phyloP scores from a whole-genome alignment of 2,797 vertebrate genomes.

The Natrix natrix region DNA sequence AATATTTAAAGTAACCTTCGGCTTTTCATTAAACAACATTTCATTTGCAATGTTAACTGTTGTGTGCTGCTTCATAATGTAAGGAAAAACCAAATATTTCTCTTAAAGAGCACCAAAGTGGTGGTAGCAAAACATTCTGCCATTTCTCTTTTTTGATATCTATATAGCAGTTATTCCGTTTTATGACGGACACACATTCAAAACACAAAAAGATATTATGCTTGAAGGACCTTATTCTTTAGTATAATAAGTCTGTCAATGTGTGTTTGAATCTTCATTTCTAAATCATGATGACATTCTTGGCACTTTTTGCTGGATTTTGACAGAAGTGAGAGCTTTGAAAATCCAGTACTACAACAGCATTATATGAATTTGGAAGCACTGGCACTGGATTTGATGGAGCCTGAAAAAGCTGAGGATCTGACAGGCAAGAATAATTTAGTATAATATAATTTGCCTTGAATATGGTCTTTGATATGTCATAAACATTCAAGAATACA shows the following conservation, averaged over 20 bases:
- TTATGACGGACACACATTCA: slow-evolving; percentile 48
- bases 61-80: neutral
- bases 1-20: neutral
- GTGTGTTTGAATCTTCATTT: slow-evolving; percentile 17
- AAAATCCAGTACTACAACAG: slow-evolving; percentile 93
- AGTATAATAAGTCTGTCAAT: neutral
- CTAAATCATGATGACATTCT: neutral
- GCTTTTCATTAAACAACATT: neutral
- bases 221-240: neutral
- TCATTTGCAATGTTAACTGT: neutral
- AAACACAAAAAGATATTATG: slow-evolving; percentile 22
- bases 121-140: neutral
- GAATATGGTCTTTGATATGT: neutral
- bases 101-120: neutral
- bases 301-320: slow-evolving; percentile 26
- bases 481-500: neutral
- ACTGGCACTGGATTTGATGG: slow-evolving; percentile 85
- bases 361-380: slow-evolving; percentile 95
- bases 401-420: slow-evolving; percentile 86
- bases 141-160: neutral
- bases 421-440: slow-evolving; percentile 82
- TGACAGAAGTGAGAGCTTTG: slow-evolving; percentile 88
- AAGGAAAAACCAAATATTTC: neutral
- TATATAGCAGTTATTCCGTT: slow-evolving; percentile 41
- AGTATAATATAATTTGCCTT: neutral